These are phyloP conservation scores for Microctenopoma lineatum DNA, from an alignment of 2,797 vertebrate species.

Conservation along the genomic window DNA sequence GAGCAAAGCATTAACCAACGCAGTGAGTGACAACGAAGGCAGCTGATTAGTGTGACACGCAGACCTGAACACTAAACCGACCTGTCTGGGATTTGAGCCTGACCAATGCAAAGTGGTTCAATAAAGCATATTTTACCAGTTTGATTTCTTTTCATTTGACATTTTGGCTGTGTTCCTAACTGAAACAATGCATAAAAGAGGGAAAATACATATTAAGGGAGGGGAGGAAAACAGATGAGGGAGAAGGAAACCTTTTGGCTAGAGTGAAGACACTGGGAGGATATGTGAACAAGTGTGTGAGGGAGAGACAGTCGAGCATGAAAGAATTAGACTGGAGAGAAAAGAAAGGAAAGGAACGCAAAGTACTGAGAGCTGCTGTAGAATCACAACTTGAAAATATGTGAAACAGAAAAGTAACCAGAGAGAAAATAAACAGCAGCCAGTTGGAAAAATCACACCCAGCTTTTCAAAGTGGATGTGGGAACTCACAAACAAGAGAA, in stretches of 20 bases:
- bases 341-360: slow-evolving; percentile 11
- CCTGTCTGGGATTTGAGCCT: neutral
- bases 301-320: neutral
- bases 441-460: slow-evolving; percentile 35
- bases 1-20: neutral
- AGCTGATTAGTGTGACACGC: slow-evolving; percentile 2
- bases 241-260: slow-evolving; percentile 48
- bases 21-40: slow-evolving; percentile 35
- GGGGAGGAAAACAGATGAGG: slow-evolving; percentile 29
- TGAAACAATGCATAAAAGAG: slow-evolving; percentile 40
- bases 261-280: slow-evolving; percentile 46
- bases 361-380: slow-evolving; percentile 1
- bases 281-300: slow-evolving; percentile 24
- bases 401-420: neutral
- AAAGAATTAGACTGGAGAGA: neutral
- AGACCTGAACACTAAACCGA: slow-evolving; percentile 21
- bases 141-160: neutral
- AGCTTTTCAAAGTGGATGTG: slow-evolving; percentile 38
- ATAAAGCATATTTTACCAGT: neutral
- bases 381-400: neutral
- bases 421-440: neutral
- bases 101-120: slow-evolving; percentile 2
- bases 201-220: slow-evolving; percentile 35
- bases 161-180: slow-evolving; percentile 28
- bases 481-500: slow-evolving; percentile 68